These are phyloP conservation scores for Neotoxoptera formosana DNA, from an alignment of 1,140 invertebrate species.

Conservation along the genomic window DNA sequence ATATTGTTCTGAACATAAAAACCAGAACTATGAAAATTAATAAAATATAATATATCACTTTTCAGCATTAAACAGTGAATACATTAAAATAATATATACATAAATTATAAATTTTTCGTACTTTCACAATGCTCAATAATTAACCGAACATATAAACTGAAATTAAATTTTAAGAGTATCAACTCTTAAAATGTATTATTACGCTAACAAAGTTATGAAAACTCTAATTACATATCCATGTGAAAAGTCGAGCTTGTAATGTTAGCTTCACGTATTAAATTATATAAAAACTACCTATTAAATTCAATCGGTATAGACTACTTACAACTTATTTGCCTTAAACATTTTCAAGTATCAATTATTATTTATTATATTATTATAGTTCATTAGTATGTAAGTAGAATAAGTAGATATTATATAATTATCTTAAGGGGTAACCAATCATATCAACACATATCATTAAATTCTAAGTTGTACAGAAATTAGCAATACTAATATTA, in stretches of 20 bases:
- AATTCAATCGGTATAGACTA: not conserved
- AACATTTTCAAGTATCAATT: not conserved
- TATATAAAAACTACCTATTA: not conserved
- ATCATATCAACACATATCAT: constrained; percentile 54
- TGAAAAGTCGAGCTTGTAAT: not conserved
- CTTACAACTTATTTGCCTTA: constrained; percentile 6
- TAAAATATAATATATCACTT: not conserved
- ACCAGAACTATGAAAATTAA: not conserved
- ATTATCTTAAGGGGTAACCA: constrained; percentile 41
- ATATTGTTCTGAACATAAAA: not conserved
- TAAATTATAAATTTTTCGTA: not conserved
- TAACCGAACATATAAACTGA: not conserved
- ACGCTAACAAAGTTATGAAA: not conserved
- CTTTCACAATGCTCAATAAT: constrained; percentile 15
- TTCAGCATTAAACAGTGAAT: not conserved
- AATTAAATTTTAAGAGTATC: not conserved
- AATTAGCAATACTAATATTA: constrained; percentile 41
- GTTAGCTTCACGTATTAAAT: not conserved
- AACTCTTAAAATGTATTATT: not conserved
- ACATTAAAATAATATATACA: not conserved
- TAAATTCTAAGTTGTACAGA: constrained; percentile 51
- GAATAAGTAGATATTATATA: constrained; percentile 7
- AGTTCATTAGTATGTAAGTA: not conserved
- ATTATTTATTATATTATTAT: not conserved
- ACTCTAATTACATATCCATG: not conserved